phyloP scores from a whole-genome alignment of 2,113 vertebrate species.

The Pituophis catenifer region DNA sequence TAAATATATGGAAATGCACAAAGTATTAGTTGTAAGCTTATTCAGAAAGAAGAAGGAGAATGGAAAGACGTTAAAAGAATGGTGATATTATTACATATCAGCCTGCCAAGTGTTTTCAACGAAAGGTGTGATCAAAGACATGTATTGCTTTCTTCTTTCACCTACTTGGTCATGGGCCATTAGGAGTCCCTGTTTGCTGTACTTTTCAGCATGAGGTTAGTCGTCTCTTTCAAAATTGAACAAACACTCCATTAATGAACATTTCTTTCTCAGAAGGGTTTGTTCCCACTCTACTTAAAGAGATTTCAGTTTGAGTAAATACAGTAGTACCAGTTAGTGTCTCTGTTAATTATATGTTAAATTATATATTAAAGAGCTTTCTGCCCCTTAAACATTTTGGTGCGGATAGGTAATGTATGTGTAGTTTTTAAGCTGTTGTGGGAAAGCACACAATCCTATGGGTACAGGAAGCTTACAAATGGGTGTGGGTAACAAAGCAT shows the following conservation, averaged over 20 bases:
- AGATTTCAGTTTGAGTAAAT: background rate
- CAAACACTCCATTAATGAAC: conserved; percentile 11
- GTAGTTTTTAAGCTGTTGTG: background rate
- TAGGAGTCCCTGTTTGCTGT: background rate
- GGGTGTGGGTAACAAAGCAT: background rate
- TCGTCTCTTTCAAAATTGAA: conserved; percentile 1
- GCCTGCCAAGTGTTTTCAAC: background rate
- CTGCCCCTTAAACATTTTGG: background rate
- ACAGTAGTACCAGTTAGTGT: background rate
- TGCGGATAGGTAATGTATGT: background rate
- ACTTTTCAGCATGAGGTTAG: background rate
- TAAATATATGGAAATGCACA: background rate
- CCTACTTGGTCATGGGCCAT: background rate
- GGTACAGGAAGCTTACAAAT: rapidly evolving
- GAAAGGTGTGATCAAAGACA: background rate
- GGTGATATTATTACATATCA: background rate
- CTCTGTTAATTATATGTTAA: background rate
- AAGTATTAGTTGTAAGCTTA: background rate
- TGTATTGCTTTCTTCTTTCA: background rate
- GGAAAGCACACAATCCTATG: background rate
- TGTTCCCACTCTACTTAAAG: background rate
- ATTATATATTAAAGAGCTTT: rapidly evolving
- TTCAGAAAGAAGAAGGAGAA: background rate
- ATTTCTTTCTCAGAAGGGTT: background rate
- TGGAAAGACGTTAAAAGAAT: background rate